phyloP scores from a whole-genome alignment of 2,113 vertebrate genomes.

The Boleophthalmus pectinirostris region DNA sequence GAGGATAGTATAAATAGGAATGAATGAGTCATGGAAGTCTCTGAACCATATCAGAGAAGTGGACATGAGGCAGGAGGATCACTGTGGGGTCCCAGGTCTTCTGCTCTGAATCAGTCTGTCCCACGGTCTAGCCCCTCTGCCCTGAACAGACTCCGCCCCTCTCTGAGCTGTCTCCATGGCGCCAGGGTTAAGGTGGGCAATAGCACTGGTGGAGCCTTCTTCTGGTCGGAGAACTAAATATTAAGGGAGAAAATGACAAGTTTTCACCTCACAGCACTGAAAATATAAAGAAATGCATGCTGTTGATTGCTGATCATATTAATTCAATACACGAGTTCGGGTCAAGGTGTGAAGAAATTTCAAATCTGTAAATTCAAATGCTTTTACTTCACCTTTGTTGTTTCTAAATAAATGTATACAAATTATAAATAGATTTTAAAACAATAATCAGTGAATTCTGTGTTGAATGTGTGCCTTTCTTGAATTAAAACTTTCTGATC shows the following conservation, averaged over 20 bases:
- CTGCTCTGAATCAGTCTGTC: conserved; percentile 81
- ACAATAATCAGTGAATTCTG: background rate
- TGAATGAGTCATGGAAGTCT: conserved; percentile 47
- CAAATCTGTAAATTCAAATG: background rate
- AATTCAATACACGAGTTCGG: background rate
- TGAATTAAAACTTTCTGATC: background rate
- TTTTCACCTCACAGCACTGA: background rate
- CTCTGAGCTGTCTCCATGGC: conserved; percentile 85
- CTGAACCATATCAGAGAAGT: conserved; percentile 5
- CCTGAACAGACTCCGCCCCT: conserved; percentile 80
- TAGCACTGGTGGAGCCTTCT: conserved; percentile 74
- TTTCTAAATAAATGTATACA: background rate
- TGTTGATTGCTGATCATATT: background rate
- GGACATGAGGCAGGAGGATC: conserved; percentile 53
- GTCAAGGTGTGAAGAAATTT: background rate
- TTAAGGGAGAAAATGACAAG: background rate
- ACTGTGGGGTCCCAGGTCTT: conserved; percentile 70
- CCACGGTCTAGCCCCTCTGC: conserved; percentile 58
- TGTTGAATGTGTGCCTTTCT: background rate
- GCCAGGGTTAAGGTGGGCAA: conserved; percentile 82
- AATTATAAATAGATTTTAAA: background rate
- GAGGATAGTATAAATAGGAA: conserved; percentile 42
- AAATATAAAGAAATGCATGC: background rate
- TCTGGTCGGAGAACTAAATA: conserved; percentile 60
- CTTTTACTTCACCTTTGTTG: background rate